phyloP scores from a whole-genome alignment of 92 coral and sea anemone species.

The Epizoanthus ramosus region DNA sequence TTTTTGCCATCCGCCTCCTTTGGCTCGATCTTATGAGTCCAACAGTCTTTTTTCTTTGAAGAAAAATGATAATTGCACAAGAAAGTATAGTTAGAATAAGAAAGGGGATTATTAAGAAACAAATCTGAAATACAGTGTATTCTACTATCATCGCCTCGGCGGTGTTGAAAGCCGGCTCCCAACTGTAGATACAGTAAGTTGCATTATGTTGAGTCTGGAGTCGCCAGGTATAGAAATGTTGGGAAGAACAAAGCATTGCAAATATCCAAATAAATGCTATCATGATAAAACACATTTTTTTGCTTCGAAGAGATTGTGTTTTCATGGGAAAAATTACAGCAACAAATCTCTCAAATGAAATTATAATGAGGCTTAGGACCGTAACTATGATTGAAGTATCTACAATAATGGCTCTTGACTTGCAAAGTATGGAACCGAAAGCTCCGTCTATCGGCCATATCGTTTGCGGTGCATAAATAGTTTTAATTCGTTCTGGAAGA shows the following conservation, averaged over 20 bases:
- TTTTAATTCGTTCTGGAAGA: background rate
- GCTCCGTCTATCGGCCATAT: background rate
- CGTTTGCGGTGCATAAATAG: background rate
- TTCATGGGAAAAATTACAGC: background rate
- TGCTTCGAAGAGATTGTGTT: no score
- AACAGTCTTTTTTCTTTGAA: background rate
- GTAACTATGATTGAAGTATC: background rate
- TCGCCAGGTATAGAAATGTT: background rate
- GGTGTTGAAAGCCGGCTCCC: background rate
- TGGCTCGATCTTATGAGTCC: background rate
- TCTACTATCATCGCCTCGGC: background rate
- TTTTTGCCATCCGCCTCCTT: background rate
- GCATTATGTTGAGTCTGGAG: background rate
- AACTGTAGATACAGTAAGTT: background rate
- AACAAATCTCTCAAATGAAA: background rate
- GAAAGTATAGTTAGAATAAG: background rate
- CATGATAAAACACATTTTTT: no score
- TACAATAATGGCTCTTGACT: background rate
- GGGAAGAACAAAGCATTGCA: background rate
- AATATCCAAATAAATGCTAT: no score
- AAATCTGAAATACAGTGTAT: background rate
- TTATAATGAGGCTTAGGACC: background rate
- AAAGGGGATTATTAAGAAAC: background rate
- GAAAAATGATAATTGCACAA: background rate
- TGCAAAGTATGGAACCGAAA: background rate